Conservation (phyloP, 2,888 invertebrate genomes). For the Elysia crispata region DNA sequence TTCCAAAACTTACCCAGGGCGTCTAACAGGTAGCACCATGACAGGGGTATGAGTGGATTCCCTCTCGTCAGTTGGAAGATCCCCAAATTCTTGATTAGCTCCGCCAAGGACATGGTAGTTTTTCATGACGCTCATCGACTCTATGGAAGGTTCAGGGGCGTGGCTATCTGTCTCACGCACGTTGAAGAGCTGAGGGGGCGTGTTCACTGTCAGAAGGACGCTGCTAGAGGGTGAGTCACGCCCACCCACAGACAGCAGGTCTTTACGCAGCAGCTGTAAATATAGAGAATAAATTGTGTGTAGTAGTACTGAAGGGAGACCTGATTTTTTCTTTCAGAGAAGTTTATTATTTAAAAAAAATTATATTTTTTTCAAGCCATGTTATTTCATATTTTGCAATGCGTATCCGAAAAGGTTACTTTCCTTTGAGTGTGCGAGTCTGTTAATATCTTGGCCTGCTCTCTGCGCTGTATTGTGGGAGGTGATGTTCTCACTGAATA, state of each 20-base stretch:
- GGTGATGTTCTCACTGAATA: no score
- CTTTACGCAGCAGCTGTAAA: conserved; percentile 18
- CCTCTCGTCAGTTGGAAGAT: conserved; percentile 11
- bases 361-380: no score
- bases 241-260: neutral
- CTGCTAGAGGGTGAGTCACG: conserved; percentile 17
- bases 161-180: neutral
- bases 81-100: conserved; percentile 23
- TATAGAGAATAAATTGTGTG: neutral
- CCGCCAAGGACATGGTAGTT: conserved; percentile 29
- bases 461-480: no score
- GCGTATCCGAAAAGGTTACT: no score
- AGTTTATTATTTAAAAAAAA: no score
- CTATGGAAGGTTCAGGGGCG: neutral
- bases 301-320: no score
- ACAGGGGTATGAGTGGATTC: conserved; percentile 6
- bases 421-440: no score
- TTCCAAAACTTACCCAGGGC: conserved; percentile 18
- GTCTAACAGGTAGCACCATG: conserved; percentile 21
- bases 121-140: neutral
- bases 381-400: no score
- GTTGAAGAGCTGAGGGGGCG: conserved; percentile 23
- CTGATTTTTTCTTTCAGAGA: no score
- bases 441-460: no score
- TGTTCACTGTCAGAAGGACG: conserved; percentile 11